Evolutionary conservation across 1,140 invertebrate species (phyloP).

Genomic region (Nebria ingens): DNA sequence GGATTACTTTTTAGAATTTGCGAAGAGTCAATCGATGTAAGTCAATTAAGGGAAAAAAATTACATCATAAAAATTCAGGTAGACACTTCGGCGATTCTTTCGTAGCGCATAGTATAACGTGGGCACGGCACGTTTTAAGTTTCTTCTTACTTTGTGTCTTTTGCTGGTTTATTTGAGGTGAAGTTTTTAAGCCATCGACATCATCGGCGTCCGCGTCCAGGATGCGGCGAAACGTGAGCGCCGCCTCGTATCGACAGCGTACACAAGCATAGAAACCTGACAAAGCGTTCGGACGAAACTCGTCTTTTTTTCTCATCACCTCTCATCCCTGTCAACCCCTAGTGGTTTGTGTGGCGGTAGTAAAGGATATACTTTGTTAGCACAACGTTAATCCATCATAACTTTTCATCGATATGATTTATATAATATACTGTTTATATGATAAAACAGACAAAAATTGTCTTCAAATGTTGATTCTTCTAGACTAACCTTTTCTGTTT

Average conservation of each 20-base stretch:
- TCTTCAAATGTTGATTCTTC: too few relatives aligned
- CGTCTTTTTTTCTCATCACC: not conserved
- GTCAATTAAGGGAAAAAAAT: constrained; percentile 1
- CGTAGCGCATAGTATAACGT: not conserved
- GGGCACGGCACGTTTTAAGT: not conserved
- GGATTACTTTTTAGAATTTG: too few relatives aligned
- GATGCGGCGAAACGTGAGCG: not conserved
- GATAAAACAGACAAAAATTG: not conserved
- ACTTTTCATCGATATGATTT: constrained; percentile 1
- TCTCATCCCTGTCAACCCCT: not conserved
- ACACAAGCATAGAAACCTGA: not conserved
- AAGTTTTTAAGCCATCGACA: constrained; percentile 7
- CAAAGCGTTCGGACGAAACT: not conserved
- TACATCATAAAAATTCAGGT: not conserved
- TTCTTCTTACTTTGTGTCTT: not conserved
- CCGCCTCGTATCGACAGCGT: not conserved
- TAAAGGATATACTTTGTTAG: constrained; percentile 9
- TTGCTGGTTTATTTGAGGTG: not conserved
- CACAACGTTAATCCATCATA: not conserved
- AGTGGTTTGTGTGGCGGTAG: not conserved
- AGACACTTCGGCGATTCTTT: not conserved
- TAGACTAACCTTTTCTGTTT: too few relatives aligned
- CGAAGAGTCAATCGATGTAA: not conserved
- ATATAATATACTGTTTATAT: not conserved
- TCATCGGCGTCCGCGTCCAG: not conserved